Base-by-base conservation (phyloP, 2,888 invertebrate genomes). In the Caenorhabditis afra region DNA sequence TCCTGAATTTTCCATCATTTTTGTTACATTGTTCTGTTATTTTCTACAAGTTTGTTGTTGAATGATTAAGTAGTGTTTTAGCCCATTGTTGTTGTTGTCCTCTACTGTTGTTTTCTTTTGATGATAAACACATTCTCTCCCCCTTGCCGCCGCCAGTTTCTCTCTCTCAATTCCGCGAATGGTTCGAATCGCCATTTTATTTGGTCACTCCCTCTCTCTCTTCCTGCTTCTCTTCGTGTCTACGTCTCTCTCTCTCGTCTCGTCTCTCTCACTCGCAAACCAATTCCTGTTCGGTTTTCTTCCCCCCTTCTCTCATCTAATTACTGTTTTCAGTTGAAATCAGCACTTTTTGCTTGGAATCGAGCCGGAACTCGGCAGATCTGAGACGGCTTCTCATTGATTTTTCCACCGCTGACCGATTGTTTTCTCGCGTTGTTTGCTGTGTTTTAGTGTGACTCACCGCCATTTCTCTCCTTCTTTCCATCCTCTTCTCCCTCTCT, bases 141-240 rank as follows among this genome's bases (percentile, higher is more conserved):
- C n/a, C n/a, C n/a, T 35, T 16, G 50, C 52, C 52, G 47, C 0
- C 59, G 52, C 10, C 18, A 16, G 44, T 4, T 18, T 11, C 44
- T 37, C 37, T 16, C 5, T 50, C 47, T 12, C 49, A n/a, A 22
- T 49, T 57, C n/a, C n/a, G 7, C 3, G 7, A 62, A 47, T 53
- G 70, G 70, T 70, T 62, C 53, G 23, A 23, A 22, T 18, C 35
- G 37, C 70, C 70, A 61, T n/a, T 61, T 12, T 55, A 39, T 45
- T 61, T 52, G 59, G 45, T 45, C 58, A 68, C 59, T 53, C 23
- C 23, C 18, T 50, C 23, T 52, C 29, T 52, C 52, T 2, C 23
- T 3, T n/a, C 29, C 52, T 52, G 29, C 29, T n/a, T 18, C 16
- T 52, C 52, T 20, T 23, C 3, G 20, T 11, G 50, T 50, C 50